Conservation (phyloP, 2,888 invertebrate species). For the Cosmia pyralina region DNA sequence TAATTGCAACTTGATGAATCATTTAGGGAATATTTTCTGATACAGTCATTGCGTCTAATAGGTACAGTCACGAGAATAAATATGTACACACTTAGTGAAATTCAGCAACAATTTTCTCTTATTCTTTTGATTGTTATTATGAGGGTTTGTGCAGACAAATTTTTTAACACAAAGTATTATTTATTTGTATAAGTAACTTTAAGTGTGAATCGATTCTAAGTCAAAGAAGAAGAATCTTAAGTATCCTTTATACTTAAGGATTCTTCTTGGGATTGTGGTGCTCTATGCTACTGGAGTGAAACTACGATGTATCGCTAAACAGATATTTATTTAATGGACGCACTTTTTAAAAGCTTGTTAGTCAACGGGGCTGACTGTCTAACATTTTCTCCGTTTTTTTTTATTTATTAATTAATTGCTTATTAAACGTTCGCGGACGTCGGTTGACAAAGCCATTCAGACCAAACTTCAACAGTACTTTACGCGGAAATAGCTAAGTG, state of each 20-base stretch:
- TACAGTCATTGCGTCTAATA: background rate
- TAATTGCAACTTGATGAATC: slow-evolving; percentile 48
- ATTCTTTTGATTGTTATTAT: background rate
- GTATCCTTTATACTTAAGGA: background rate
- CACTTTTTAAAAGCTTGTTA: no score
- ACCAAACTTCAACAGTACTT: no score
- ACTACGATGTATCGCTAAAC: background rate
- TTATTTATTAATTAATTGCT: no score
- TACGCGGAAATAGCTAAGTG: no score
- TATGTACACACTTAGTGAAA: background rate
- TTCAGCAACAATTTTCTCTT: background rate
- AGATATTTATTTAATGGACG: background rate
- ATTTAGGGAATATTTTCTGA: slow-evolving; percentile 23
- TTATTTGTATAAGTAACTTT: background rate
- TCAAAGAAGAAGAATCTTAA: no score
- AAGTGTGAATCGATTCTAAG: background rate
- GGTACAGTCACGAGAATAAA: slow-evolving; percentile 19
- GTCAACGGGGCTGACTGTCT: background rate
- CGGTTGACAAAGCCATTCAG: no score
- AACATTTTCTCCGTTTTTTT: background rate
- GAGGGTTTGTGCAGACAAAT: background rate
- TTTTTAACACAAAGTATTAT: background rate
- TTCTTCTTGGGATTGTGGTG: background rate
- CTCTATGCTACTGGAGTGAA: background rate
- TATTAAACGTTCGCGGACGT: no score